Evolutionary conservation across 2,113 vertebrate genomes (phyloP).

Genomic region (Lycaon pictus): DNA sequence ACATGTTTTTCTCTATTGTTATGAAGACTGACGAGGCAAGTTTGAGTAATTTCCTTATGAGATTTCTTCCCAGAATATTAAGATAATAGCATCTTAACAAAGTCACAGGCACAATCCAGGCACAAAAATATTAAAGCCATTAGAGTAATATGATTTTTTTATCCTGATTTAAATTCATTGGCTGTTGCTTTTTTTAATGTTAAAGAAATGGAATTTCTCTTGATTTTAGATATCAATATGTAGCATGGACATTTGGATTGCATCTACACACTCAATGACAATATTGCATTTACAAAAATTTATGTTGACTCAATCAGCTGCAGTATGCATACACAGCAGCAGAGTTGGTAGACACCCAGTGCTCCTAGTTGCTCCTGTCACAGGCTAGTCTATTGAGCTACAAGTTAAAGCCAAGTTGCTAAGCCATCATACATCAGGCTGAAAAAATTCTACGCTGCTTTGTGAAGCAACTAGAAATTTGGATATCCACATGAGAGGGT

Average conservation of each 20-base stretch:
- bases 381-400: background rate
- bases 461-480: constrained; percentile 6
- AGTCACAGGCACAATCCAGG: constrained; percentile 52
- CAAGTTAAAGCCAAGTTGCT: constrained; percentile 35
- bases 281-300: constrained; percentile 21
- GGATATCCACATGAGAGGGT: background rate
- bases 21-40: background rate
- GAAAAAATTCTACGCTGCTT: background rate
- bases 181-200: background rate
- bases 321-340: background rate
- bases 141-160: background rate
- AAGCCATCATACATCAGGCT: background rate
- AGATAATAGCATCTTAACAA: constrained; percentile 36
- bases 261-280: background rate
- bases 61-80: constrained; percentile 19
- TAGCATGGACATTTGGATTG: background rate
- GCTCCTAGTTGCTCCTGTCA: background rate
- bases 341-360: background rate
- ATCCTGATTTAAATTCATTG: constrained; percentile 60
- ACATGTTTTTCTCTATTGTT: background rate
- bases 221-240: constrained; percentile 36
- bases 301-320: background rate
- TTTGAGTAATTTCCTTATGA: background rate
- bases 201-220: background rate
- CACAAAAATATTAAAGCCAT: background rate